A percentile compares a stretch with the other conserved stretches of the same genome.
Evolutionary conservation across 2,888 invertebrate species (phyloP).

Genomic region (Spatulosminthurus flaviceps): DNA sequence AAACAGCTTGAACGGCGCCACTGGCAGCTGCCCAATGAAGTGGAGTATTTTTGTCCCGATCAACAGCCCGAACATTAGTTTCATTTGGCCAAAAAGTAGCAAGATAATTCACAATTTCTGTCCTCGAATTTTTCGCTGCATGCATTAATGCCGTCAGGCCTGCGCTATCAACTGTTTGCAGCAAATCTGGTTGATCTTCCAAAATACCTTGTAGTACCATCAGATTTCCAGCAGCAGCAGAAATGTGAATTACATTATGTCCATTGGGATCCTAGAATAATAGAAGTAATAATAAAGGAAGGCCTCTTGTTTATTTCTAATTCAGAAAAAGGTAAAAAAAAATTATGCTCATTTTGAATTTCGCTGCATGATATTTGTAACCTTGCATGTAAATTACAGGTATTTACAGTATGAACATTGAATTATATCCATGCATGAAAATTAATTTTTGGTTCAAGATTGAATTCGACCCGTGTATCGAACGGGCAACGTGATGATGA

Average conservation of each 20-base stretch:
- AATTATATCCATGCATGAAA: no score
- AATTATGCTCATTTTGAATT: no score
- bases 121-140: slow-evolving; percentile 25
- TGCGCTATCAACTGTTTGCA: slow-evolving; percentile 18
- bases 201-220: slow-evolving; percentile 36
- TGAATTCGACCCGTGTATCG: no score
- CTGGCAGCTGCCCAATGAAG: slow-evolving; percentile 46
- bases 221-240: slow-evolving; percentile 29
- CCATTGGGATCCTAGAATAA: slow-evolving; percentile 31
- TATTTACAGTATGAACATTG: no score
- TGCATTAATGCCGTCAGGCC: slow-evolving; percentile 43
- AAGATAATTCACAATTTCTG: slow-evolving; percentile 33
- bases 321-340: no score
- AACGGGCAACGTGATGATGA: no score
- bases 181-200: slow-evolving; percentile 36
- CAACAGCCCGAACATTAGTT: slow-evolving; percentile 33
- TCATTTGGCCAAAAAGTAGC: slow-evolving; percentile 30
- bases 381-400: no score
- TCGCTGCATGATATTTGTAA: no score
- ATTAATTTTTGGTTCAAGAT: no score
- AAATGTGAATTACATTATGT: slow-evolving; percentile 33
- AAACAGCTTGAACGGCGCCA: slow-evolving; percentile 40
- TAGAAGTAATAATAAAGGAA: not conserved
- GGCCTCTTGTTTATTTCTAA: no score
- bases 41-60: slow-evolving; percentile 42